Percentiles rank a stretch among this genome's conserved stretches.
Evolutionary conservation across 2,113 vertebrate genomes (phyloP).

Genomic region (Apodemus sylvaticus): DNA sequence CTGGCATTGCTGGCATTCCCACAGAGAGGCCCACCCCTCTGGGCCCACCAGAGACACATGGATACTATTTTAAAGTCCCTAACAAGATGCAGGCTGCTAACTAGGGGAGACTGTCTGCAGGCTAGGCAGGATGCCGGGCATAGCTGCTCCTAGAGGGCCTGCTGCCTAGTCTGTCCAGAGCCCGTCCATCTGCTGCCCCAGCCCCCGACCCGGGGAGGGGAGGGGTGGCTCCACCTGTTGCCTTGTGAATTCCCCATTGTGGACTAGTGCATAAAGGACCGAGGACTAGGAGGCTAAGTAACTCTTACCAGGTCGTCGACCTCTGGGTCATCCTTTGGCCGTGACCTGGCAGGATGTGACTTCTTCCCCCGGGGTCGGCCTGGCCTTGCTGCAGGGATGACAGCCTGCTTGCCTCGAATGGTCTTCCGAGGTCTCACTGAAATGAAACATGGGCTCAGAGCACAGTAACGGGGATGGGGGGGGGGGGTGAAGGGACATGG

Average conservation of each 20-base stretch:
- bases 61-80: constrained; percentile 86
- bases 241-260: constrained; percentile 56
- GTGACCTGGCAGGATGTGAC: constrained; percentile 83
- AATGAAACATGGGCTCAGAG: constrained; percentile 60
- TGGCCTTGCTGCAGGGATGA: constrained; percentile 78
- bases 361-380: constrained; percentile 91
- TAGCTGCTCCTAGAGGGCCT: constrained; percentile 77
- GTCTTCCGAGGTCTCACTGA: constrained; percentile 94
- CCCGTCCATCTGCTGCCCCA: background rate
- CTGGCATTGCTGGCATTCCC: constrained; percentile 85
- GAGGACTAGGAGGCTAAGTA: background rate
- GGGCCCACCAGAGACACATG: constrained; percentile 81
- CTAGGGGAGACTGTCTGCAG: constrained; percentile 71
- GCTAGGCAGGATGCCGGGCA: constrained; percentile 81
- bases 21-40: constrained; percentile 69
- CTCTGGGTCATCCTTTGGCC: constrained; percentile 89
- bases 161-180: constrained; percentile 44
- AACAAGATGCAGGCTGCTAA: constrained; percentile 80
- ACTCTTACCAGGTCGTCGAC: constrained; percentile 96
- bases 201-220: background rate
- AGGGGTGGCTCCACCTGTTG: constrained; percentile 66
- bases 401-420: constrained; percentile 85
- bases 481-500: background rate
- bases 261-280: background rate
- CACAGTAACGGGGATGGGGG: background rate